A percentile compares a stretch with the other conserved stretches of the same genome.
These are phyloP conservation scores for Phyllotreta cruciferae DNA, from an alignment of 2,888 invertebrate genomes.

Conservation along the genomic window DNA sequence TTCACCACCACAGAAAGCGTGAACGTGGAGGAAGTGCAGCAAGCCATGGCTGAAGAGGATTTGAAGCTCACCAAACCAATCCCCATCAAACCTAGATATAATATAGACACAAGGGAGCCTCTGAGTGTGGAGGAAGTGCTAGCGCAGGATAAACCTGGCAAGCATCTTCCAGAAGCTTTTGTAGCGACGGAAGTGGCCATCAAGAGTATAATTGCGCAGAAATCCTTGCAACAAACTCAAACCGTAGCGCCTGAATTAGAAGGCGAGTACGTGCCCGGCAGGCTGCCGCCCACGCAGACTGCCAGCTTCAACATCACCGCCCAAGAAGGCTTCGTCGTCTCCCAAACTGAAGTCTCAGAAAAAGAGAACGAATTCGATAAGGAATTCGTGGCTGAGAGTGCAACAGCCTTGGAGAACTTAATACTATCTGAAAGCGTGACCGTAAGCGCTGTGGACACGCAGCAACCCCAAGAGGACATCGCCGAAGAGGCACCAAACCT, in stretches of 20 bases:
- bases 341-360: slow-evolving; percentile 68
- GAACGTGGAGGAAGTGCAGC: slow-evolving; percentile 68
- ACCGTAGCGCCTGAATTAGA: slow-evolving; percentile 74
- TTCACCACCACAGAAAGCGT: slow-evolving; percentile 70
- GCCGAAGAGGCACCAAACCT: slow-evolving; percentile 60
- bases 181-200: slow-evolving; percentile 80
- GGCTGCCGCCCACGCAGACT: slow-evolving; percentile 68
- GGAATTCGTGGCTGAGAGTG: slow-evolving; percentile 57
- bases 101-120: slow-evolving; percentile 70
- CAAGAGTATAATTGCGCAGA: slow-evolving; percentile 70
- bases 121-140: slow-evolving; percentile 72
- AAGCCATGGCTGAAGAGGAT: slow-evolving; percentile 68
- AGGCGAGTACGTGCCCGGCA: slow-evolving; percentile 66
- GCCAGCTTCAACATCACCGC: slow-evolving; percentile 67
- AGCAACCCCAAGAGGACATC: slow-evolving; percentile 68
- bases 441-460: slow-evolving; percentile 68
- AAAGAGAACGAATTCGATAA: slow-evolving; percentile 67
- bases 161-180: slow-evolving; percentile 79
- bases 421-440: slow-evolving; percentile 65
- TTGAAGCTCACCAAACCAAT: slow-evolving; percentile 63
- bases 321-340: slow-evolving; percentile 68
- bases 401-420: slow-evolving; percentile 64
- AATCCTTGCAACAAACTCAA: slow-evolving; percentile 70
- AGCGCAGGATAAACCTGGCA: slow-evolving; percentile 75
- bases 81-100: slow-evolving; percentile 66